Conservation (phyloP, 2,888 invertebrate species). For the Scaptomyza reducta region DNA sequence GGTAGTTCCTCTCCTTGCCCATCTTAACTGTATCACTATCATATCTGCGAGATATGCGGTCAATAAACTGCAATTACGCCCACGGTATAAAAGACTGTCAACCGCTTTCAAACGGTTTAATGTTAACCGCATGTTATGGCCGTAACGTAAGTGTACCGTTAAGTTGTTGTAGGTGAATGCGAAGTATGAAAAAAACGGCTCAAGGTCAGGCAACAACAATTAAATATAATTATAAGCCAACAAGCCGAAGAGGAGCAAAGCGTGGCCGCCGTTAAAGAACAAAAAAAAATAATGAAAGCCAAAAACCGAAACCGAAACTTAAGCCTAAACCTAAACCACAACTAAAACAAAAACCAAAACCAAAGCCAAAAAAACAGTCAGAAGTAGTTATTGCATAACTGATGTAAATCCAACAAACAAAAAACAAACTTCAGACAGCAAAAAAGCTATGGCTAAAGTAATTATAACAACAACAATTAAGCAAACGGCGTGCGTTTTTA, state of each 20-base stretch:
- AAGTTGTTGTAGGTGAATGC: conserved; percentile 48
- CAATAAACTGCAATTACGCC: conserved; percentile 45
- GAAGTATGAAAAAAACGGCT: conserved; percentile 48
- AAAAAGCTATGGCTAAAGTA: conserved; percentile 57
- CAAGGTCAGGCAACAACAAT: conserved; percentile 76
- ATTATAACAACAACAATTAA: conserved; percentile 80
- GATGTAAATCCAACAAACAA: conserved; percentile 45
- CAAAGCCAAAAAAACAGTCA: neutral
- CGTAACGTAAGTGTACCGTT: conserved; percentile 47
- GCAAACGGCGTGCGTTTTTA: conserved; percentile 81
- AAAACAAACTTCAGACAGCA: conserved; percentile 34
- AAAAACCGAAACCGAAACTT: conserved; percentile 75
- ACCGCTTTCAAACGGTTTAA: conserved; percentile 40
- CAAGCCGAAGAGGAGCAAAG: conserved; percentile 58
- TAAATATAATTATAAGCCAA: conserved; percentile 70
- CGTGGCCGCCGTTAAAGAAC: conserved; percentile 62
- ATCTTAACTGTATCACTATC: conserved; percentile 2
- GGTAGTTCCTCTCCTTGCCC: neutral
- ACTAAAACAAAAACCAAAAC: conserved; percentile 15
- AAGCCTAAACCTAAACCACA: conserved; percentile 32
- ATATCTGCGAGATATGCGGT: conserved; percentile 36
- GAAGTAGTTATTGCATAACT: conserved; percentile 67
- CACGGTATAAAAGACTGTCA: conserved; percentile 34
- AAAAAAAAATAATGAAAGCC: conserved; percentile 74
- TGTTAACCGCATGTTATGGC: conserved; percentile 38